A percentile compares a stretch with the other conserved stretches of the same genome.
These are phyloP conservation scores for Mythimna lalbum DNA, from an alignment of 2,888 invertebrate species.

Conservation along the genomic window DNA sequence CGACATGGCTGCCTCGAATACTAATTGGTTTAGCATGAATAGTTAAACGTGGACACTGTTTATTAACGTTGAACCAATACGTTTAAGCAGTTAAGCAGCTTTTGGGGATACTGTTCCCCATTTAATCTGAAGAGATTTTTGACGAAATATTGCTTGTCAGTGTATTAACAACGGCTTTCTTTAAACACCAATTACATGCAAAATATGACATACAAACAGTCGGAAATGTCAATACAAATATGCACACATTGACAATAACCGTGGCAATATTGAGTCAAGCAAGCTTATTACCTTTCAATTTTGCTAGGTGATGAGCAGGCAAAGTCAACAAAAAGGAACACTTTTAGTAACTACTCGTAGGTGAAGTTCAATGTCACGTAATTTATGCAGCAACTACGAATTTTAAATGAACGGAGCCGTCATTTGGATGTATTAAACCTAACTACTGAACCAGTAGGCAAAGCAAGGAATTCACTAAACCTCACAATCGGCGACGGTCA, in stretches of 20 bases:
- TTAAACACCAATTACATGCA: neutral
- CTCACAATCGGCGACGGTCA: too few relatives aligned
- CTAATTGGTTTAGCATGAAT: slow-evolving; percentile 79
- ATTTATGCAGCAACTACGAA: slow-evolving; percentile 35
- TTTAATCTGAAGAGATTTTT: slow-evolving; percentile 6
- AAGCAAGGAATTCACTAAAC: neutral
- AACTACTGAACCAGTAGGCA: neutral
- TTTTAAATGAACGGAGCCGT: slow-evolving; percentile 11
- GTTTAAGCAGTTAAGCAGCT: slow-evolving; percentile 61
- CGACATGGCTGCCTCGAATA: slow-evolving; percentile 72
- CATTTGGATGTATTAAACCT: slow-evolving; percentile 16
- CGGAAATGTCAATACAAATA: slow-evolving; percentile 14
- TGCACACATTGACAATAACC: slow-evolving; percentile 7
- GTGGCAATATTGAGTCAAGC: slow-evolving; percentile 4
- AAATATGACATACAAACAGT: neutral
- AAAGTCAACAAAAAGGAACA: slow-evolving; percentile 23
- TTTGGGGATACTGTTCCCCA: slow-evolving; percentile 36
- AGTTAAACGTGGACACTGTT: slow-evolving; percentile 51
- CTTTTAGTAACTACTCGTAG: slow-evolving; percentile 4
- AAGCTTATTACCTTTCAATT: slow-evolving; percentile 14
- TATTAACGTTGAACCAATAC: slow-evolving; percentile 49
- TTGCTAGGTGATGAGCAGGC: neutral
- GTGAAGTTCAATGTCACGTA: slow-evolving; percentile 12
- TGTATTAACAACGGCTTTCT: neutral
- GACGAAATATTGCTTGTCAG: slow-evolving; percentile 6